phyloP scores from a whole-genome alignment of 2,888 invertebrate genomes.

The Hybos culiciformis region DNA sequence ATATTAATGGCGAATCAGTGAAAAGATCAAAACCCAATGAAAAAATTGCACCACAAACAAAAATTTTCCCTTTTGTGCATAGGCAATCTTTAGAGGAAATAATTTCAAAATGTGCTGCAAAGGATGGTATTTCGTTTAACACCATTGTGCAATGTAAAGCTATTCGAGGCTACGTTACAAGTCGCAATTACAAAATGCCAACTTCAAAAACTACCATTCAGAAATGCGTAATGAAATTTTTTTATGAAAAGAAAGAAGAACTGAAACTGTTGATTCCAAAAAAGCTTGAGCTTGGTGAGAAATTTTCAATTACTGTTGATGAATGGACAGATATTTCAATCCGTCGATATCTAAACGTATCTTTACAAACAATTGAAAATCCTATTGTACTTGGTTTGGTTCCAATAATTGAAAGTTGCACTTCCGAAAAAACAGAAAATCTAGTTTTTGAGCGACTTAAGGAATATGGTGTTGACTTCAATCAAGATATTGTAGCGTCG shows the following conservation, averaged over 20 bases:
- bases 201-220: neutral
- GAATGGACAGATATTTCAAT: neutral
- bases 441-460: no score
- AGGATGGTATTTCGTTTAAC: neutral
- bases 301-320: neutral
- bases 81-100: neutral
- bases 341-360: neutral
- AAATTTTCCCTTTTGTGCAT: neutral
- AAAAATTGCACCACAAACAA: neutral
- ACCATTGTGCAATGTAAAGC: neutral
- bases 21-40: neutral
- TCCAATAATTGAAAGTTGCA: no score
- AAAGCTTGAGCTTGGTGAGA: neutral
- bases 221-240: neutral
- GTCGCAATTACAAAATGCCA: conserved; percentile 1
- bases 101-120: neutral
- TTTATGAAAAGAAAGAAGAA: neutral
- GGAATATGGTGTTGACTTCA: no score
- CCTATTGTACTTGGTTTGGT: neutral
- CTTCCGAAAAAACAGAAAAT: no score
- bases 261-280: neutral
- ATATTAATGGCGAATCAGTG: neutral
- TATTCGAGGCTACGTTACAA: neutral
- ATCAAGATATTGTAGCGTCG: no score
- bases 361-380: neutral